Base-by-base conservation (phyloP, 2,888 invertebrate genomes). In the Trypoxylon attenuatum region DNA sequence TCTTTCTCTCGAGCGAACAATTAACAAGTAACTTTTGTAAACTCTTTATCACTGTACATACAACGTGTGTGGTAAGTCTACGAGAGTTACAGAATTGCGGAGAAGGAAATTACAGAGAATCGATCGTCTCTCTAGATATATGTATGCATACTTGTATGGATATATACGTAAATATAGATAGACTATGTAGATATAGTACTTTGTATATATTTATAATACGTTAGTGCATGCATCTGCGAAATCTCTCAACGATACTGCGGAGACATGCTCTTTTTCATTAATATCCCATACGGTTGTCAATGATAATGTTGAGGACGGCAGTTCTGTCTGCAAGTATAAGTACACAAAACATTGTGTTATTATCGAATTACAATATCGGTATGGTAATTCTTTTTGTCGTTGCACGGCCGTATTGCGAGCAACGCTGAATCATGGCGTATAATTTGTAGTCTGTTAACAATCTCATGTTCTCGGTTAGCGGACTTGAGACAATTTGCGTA, bases 211-310 rank as follows among this genome's bases (percentile, higher is more conserved):
- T n/a, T 51, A 33, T 47, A 43, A 5, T 66, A 47, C 56, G 10
- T 68, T 21, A 65, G 50, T 67, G 46, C 45, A 52, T 61, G 18
- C 55, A 41, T 59, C 49, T 59, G 50, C 47, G 42, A 64, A 71
- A 71, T 58, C 58, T 67, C 55, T 51, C 47, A 62, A 50, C 10
- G 49, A 50, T 25, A 72, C 59, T 62, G 51, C 61, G 52, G 58
- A 71, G 52, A 56, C 57, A 55, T 54, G 49, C 50, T 73, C 58
- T 72, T 56, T 69, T 73, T 69, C 57, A 76, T 76, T 77, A 83
- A 77, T 81, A 82, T 78, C 73, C 81, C 81, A 82, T 82, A 81
- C 74, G 79, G 80, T 81, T 82, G 81, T 81, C 79, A 77, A 83
- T 77, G 78, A 83, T 78, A 79, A 82, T 79, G 79, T 79, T 76